Evolutionary conservation across 1,140 invertebrate species (phyloP).

Genomic region (Eueides isabella): DNA sequence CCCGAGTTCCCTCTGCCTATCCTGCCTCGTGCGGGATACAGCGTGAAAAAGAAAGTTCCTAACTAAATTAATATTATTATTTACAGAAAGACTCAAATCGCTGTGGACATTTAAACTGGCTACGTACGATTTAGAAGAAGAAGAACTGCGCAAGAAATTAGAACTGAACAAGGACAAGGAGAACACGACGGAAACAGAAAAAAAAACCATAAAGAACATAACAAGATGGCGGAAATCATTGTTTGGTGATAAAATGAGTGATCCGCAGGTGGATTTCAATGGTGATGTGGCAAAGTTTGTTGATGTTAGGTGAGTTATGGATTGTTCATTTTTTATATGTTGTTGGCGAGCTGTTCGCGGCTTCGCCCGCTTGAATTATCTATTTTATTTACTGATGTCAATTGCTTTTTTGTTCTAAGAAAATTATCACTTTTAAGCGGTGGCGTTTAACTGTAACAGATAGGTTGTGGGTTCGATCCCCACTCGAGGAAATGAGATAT

Average conservation of each 20-base stretch:
- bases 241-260: conserved; percentile 56
- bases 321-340: conserved; percentile 23
- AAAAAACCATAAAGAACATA: conserved; percentile 42
- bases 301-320: conserved; percentile 51
- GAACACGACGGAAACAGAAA: conserved; percentile 27
- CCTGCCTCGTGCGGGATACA: too few relatives aligned
- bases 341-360: too few relatives aligned
- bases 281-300: conserved; percentile 73
- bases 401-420: too few relatives aligned
- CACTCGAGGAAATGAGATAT: too few relatives aligned
- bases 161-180: conserved; percentile 26
- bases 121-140: conserved; percentile 81
- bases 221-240: conserved; percentile 55
- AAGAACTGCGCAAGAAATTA: conserved; percentile 77
- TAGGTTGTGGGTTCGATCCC: too few relatives aligned
- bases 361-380: too few relatives aligned
- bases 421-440: too few relatives aligned
- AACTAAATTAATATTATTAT: not conserved
- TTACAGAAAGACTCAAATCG: conserved; percentile 75
- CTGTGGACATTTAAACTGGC: conserved; percentile 76
- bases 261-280: conserved; percentile 64
- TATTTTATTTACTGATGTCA: too few relatives aligned
- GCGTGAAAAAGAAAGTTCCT: too few relatives aligned
- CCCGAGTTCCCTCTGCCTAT: too few relatives aligned
- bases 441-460: too few relatives aligned